phyloP scores from a whole-genome alignment of 2,797 vertebrate species.

The Garrulus glandarius region DNA sequence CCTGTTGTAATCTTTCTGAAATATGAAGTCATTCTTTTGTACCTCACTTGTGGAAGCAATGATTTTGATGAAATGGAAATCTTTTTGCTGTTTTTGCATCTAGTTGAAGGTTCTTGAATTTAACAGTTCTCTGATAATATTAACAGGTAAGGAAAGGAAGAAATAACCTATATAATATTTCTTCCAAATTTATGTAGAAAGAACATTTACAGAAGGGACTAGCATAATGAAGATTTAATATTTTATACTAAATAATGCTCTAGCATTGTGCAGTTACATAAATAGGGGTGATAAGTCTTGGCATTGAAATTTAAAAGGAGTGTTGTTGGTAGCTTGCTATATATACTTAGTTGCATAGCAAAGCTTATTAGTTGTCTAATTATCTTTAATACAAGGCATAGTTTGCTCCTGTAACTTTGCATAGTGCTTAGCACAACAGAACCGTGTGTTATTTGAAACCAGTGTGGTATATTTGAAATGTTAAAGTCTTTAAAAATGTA shows the following conservation, averaged over 20 bases:
- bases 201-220: neutral
- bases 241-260: neutral
- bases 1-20: neutral
- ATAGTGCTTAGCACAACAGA: neutral
- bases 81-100: neutral
- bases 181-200: neutral
- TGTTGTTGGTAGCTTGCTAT: neutral
- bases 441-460: neutral
- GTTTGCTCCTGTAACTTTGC: neutral
- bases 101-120: neutral
- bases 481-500: neutral
- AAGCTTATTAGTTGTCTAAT: neutral
- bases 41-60: neutral
- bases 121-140: neutral
- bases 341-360: neutral
- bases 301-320: neutral
- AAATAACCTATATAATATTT: neutral
- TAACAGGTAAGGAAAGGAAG: neutral
- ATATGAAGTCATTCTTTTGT: neutral
- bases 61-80: neutral
- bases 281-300: neutral
- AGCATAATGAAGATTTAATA: neutral
- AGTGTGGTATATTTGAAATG: neutral
- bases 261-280: neutral
- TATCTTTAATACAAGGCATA: neutral